Conservation (phyloP, 2,888 invertebrate species). For the Nephrotoma appendiculata region DNA sequence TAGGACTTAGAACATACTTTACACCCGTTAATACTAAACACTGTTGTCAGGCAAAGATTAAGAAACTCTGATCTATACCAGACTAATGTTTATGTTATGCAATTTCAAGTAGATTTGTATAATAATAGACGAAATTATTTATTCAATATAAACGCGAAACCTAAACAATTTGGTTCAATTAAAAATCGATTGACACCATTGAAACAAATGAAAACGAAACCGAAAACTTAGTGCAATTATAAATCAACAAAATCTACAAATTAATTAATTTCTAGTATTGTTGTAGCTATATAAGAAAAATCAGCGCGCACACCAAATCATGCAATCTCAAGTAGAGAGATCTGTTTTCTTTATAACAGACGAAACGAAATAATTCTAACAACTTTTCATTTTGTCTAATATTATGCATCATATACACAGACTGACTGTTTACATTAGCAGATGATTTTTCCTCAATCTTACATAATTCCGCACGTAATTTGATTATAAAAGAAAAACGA, state of each 20-base stretch:
- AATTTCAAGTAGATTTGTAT: too few relatives aligned
- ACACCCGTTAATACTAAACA: too few relatives aligned
- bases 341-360: not conserved
- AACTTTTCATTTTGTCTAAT: not conserved
- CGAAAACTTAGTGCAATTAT: not conserved
- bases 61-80: too few relatives aligned
- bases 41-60: too few relatives aligned
- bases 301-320: not conserved
- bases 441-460: not conserved
- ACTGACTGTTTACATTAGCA: not conserved
- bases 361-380: not conserved
- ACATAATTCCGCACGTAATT: not conserved
- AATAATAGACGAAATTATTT: not conserved
- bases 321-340: not conserved
- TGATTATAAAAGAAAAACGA: not conserved
- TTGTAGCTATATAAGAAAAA: not conserved
- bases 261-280: not conserved
- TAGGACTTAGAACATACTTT: too few relatives aligned
- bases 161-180: not conserved
- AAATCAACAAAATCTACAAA: not conserved
- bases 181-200: not conserved
- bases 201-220: not conserved
- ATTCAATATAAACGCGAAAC: not conserved
- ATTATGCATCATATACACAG: not conserved
- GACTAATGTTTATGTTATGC: too few relatives aligned